phyloP scores from a whole-genome alignment of 2,888 invertebrate genomes.

The Papilio gigon region DNA sequence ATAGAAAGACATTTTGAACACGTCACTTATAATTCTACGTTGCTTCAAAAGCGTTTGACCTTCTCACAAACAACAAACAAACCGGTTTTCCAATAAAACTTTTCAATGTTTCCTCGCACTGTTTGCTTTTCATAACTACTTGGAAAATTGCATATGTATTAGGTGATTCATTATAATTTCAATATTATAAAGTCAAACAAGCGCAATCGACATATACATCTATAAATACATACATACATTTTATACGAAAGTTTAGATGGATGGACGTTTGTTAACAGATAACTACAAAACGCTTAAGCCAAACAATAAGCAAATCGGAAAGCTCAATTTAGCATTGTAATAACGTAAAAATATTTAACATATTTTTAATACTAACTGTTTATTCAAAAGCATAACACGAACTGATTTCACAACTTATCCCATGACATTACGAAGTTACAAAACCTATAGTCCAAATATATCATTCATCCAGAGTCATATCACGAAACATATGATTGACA shows the following conservation, averaged over 20 bases:
- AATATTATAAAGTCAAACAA: background rate
- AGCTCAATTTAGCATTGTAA: no score
- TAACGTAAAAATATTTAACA: no score
- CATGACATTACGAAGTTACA: background rate
- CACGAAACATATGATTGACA: background rate
- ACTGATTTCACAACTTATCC: no score
- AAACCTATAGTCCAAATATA: background rate
- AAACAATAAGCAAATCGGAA: no score
- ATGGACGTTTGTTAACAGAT: no score
- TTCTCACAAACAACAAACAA: conserved; percentile 34
- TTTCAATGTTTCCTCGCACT: conserved; percentile 28
- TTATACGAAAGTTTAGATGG: background rate
- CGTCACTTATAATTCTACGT: conserved; percentile 3
- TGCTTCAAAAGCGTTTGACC: background rate
- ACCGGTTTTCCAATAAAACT: conserved; percentile 39
- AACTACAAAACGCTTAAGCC: no score
- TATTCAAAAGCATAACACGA: no score
- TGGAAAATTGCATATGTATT: conserved; percentile 27
- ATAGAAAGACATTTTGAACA: background rate
- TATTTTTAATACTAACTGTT: no score
- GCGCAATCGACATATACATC: conserved; percentile 8
- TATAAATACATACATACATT: background rate
- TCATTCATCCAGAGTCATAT: background rate
- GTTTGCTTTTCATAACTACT: conserved; percentile 38
- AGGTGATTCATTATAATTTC: background rate